Evolutionary conservation across 2,797 vertebrate genomes (phyloP).

Genomic region (Merluccius polli): DNA sequence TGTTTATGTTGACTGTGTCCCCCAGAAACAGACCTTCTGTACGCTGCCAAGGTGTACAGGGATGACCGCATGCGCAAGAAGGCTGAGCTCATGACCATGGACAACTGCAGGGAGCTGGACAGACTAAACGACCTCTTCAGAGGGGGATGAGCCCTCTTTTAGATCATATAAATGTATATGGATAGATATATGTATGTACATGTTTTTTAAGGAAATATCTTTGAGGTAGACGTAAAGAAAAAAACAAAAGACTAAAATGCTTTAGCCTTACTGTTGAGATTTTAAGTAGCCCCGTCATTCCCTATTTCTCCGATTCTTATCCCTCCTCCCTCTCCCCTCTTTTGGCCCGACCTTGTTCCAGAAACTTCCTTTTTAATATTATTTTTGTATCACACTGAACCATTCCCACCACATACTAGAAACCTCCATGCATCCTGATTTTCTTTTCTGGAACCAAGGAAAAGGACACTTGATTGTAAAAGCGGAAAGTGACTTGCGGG

Average conservation of each 20-base stretch:
- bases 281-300: slow-evolving; percentile 29
- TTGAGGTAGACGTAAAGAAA: slow-evolving; percentile 52
- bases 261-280: slow-evolving; percentile 59
- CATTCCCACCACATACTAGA: slow-evolving; percentile 37
- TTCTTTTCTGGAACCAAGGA: slow-evolving; percentile 44
- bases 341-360: slow-evolving; percentile 37
- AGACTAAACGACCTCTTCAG: slow-evolving; percentile 91
- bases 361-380: slow-evolving; percentile 39
- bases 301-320: not conserved
- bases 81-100: slow-evolving; percentile 93
- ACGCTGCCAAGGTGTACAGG: slow-evolving; percentile 93
- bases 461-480: slow-evolving; percentile 59
- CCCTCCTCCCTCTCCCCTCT: slow-evolving; percentile 18
- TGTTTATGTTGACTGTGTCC: slow-evolving; percentile 15
- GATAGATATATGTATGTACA: slow-evolving; percentile 64
- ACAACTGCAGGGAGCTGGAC: slow-evolving; percentile 94
- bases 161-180: slow-evolving; percentile 55
- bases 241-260: slow-evolving; percentile 38
- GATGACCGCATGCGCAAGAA: slow-evolving; percentile 90
- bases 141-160: slow-evolving; percentile 80
- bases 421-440: slow-evolving; percentile 20
- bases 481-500: slow-evolving; percentile 26
- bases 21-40: slow-evolving; percentile 90
- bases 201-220: slow-evolving; percentile 61
- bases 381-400: slow-evolving; percentile 35